phyloP scores from a whole-genome alignment of 2,113 vertebrate genomes.

The Cynocephalus volans region DNA sequence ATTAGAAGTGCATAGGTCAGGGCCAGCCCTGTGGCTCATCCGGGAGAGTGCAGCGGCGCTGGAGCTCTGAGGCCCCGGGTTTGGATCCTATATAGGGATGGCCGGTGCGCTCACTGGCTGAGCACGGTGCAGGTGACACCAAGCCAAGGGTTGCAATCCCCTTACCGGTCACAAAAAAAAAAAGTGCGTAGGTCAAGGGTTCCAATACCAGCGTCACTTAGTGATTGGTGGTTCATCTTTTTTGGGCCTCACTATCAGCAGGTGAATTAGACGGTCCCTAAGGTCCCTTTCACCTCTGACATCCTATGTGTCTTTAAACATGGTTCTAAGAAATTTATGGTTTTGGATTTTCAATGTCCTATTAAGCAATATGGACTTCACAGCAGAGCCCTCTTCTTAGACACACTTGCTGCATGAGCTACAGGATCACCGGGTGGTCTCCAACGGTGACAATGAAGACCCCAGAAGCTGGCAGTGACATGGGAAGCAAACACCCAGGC shows the following conservation, averaged over 20 bases:
- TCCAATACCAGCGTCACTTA: not conserved
- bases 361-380: not conserved
- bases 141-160: no score
- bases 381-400: not conserved
- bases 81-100: no score
- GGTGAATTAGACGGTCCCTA: not conserved
- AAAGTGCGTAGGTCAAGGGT: not conserved
- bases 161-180: no score
- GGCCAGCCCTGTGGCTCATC: no score
- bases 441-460: not conserved
- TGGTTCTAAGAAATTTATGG: not conserved
- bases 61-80: no score
- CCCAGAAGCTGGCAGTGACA: not conserved
- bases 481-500: not conserved
- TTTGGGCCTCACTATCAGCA: not conserved
- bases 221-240: rapidly evolving
- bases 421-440: not conserved
- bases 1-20: not conserved
- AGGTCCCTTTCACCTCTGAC: not conserved
- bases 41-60: no score
- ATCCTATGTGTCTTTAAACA: not conserved
- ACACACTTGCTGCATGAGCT: not conserved
- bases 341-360: not conserved
- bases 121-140: no score
- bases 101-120: no score